phyloP scores from a whole-genome alignment of 2,888 invertebrate species.

The Thymelicus lineola region DNA sequence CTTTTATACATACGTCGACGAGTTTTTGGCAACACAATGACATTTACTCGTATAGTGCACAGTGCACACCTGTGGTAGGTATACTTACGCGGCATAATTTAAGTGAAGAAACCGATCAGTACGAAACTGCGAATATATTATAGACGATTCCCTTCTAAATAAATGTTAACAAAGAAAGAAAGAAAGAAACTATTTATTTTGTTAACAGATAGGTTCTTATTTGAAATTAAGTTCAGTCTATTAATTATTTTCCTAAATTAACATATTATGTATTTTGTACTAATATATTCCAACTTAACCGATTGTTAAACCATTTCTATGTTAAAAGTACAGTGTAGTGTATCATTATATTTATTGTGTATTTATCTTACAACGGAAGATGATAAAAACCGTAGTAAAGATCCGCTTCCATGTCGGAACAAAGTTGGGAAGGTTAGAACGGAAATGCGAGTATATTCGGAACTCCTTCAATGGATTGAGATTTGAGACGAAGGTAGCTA shows the following conservation, averaged over 20 bases:
- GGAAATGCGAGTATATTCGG: constrained; percentile 58
- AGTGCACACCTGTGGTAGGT: too few species aligned
- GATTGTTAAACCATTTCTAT: background rate
- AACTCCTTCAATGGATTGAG: constrained; percentile 50
- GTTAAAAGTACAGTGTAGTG: background rate
- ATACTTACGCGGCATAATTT: too few species aligned
- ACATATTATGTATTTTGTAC: background rate
- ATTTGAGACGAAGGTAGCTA: constrained; percentile 54
- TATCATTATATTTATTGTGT: constrained; percentile 1
- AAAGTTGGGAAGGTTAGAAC: constrained; percentile 57
- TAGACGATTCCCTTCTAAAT: background rate
- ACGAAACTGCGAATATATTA: background rate
- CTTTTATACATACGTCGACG: background rate
- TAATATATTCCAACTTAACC: background rate
- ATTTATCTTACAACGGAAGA: background rate
- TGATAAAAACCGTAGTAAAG: background rate
- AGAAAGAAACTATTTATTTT: too few species aligned
- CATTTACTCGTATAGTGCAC: too few species aligned
- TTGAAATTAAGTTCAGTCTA: background rate
- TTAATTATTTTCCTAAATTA: background rate
- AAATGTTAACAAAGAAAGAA: too few species aligned
- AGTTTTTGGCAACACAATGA: background rate
- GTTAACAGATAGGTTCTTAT: background rate
- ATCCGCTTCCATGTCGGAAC: constrained; percentile 33
- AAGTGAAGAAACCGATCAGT: too few species aligned